Conservation (phyloP, 2,113 vertebrate genomes). For the Leucosticte australis region DNA sequence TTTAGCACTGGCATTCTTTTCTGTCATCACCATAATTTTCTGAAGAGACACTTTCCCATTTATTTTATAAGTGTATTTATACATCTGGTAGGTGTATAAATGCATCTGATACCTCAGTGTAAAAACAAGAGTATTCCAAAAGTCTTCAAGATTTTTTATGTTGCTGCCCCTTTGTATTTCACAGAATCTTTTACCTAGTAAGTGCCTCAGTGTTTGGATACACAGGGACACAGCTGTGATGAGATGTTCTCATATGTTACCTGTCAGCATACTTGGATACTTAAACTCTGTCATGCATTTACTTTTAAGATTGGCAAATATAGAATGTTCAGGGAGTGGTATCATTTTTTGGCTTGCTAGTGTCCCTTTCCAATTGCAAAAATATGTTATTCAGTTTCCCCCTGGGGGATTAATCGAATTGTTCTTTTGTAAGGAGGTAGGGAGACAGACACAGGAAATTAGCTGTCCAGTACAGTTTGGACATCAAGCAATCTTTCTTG, state of each 20-base stretch:
- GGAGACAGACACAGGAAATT: conserved; percentile 33
- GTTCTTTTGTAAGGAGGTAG: background rate
- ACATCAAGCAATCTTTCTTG: conserved; percentile 33
- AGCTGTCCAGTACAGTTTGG: conserved; percentile 30
- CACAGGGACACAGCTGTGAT: background rate
- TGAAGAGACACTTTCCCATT: background rate
- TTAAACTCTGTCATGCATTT: background rate
- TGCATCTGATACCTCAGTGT: background rate
- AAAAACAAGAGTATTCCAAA: background rate
- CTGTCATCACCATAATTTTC: background rate
- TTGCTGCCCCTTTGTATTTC: background rate
- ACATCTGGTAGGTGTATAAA: background rate
- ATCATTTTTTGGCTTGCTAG: background rate
- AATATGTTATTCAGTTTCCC: background rate
- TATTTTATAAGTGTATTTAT: background rate
- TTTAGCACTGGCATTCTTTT: conserved; percentile 4
- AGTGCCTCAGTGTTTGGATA: background rate
- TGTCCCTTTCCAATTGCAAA: background rate
- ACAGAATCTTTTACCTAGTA: background rate
- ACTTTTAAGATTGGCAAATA: background rate
- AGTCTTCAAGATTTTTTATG: background rate
- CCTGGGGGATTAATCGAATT: conserved; percentile 13
- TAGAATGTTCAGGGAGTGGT: background rate
- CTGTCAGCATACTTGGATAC: background rate
- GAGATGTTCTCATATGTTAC: background rate